Evolutionary conservation across 2,797 vertebrate genomes (phyloP).

Genomic region (Liparis tanakae): DNA sequence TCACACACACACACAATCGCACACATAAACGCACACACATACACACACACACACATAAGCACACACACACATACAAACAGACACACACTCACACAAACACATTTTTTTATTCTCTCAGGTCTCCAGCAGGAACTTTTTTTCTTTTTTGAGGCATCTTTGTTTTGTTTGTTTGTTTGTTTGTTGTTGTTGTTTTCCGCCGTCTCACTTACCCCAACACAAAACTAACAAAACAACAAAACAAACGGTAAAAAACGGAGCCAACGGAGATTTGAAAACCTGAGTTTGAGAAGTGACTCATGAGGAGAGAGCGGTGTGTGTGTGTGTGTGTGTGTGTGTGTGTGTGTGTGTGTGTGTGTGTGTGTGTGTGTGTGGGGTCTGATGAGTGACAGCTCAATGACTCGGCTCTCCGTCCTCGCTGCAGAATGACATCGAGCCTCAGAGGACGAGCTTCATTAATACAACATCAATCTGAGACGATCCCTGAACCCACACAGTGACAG

Average conservation of each 20-base stretch:
- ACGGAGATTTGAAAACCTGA: neutral
- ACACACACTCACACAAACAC: constrained; percentile 2
- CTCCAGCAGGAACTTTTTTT: constrained; percentile 1
- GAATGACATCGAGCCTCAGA: constrained; percentile 40
- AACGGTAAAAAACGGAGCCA: neutral
- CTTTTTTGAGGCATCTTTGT: neutral
- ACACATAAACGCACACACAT: constrained; percentile 18
- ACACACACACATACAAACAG: neutral
- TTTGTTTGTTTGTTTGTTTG: no score
- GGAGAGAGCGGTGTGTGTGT: no score
- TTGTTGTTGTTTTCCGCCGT: no score
- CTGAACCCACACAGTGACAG: constrained; percentile 52
- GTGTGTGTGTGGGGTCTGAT: neutral
- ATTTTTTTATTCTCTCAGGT: constrained; percentile 26
- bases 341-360: no score
- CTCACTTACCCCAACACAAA: no score
- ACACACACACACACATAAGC: constrained; percentile 13
- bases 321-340: no score
- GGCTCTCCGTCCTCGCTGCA: constrained; percentile 38
- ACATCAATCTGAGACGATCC: constrained; percentile 64
- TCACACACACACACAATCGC: constrained; percentile 28
- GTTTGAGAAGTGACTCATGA: constrained; percentile 25
- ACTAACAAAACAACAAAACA: constrained; percentile 2
- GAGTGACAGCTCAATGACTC: constrained; percentile 58
- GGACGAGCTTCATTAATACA: constrained; percentile 64